phyloP scores from a whole-genome alignment of 2,113 vertebrate species.

The Mus spicilegus region DNA sequence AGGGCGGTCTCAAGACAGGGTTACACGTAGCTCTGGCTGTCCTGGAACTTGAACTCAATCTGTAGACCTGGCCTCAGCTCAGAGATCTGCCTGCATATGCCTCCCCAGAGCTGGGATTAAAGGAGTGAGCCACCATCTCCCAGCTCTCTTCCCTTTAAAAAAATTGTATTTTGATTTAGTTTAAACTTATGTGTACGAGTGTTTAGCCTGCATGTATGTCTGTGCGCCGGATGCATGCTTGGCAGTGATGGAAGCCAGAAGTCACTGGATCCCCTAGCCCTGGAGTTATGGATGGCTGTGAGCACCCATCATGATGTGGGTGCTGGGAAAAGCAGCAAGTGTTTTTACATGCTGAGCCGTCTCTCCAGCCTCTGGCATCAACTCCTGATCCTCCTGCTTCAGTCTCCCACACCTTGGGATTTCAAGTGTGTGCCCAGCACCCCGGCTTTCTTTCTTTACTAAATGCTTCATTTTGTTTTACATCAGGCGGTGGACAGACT shows the following conservation, averaged over 20 bases:
- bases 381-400: neutral
- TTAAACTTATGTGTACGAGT: neutral
- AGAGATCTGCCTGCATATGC: too few species aligned
- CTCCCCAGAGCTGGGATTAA: too few species aligned
- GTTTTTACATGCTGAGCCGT: too few species aligned
- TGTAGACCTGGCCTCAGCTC: too few species aligned
- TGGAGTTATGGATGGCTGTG: neutral
- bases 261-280: neutral
- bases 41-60: too few species aligned
- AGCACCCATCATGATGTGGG: neutral
- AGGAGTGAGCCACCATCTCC: too few species aligned
- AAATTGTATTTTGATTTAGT: neutral
- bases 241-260: neutral
- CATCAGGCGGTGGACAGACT: conserved; percentile 79
- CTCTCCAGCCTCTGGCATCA: neutral
- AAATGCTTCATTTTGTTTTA: conserved; percentile 84
- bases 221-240: neutral
- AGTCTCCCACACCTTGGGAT: neutral
- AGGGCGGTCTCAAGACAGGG: too few species aligned
- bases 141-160: neutral
- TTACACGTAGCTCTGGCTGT: too few species aligned
- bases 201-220: neutral
- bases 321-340: neutral
- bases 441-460: conserved; percentile 8
- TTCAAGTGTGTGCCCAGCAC: too few species aligned